phyloP scores from a whole-genome alignment of 2,113 vertebrate species.

The Calyptommatus sinebrachiatus region DNA sequence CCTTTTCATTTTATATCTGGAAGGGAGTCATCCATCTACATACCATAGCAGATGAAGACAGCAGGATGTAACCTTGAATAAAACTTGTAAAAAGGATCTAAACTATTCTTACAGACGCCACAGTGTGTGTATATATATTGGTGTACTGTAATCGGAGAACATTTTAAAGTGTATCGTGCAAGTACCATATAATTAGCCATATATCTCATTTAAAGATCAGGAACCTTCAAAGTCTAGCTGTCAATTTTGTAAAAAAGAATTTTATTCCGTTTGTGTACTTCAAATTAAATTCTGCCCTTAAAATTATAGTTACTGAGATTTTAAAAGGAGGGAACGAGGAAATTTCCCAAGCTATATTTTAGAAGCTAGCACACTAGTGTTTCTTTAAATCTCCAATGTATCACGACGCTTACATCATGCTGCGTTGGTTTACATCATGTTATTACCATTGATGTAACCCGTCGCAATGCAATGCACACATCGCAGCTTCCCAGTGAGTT shows the following conservation, averaged over 20 bases:
- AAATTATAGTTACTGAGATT: background rate
- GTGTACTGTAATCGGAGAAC: background rate
- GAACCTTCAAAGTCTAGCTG: background rate
- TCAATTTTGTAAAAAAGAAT: background rate
- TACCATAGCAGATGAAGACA: too few relatives aligned
- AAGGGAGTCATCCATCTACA: too few relatives aligned
- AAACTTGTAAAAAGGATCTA: too few relatives aligned
- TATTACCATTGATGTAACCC: constrained; percentile 58
- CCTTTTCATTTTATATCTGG: too few relatives aligned
- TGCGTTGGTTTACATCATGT: constrained; percentile 60
- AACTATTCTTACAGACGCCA: background rate
- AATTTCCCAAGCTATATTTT: background rate
- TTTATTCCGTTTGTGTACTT: background rate
- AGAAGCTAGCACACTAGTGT: constrained; percentile 17
- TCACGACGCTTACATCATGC: constrained; percentile 59
- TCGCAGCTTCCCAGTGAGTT: constrained; percentile 36
- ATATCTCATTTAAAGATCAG: background rate
- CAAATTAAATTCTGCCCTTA: background rate
- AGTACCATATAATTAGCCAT: background rate
- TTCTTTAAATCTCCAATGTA: constrained; percentile 55
- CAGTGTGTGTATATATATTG: background rate
- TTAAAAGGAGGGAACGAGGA: background rate
- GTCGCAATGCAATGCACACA: constrained; percentile 64
- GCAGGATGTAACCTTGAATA: too few relatives aligned
- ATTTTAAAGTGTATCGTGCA: background rate